Base-by-base conservation (phyloP, 2,113 vertebrate species). In the Uria aalge region DNA sequence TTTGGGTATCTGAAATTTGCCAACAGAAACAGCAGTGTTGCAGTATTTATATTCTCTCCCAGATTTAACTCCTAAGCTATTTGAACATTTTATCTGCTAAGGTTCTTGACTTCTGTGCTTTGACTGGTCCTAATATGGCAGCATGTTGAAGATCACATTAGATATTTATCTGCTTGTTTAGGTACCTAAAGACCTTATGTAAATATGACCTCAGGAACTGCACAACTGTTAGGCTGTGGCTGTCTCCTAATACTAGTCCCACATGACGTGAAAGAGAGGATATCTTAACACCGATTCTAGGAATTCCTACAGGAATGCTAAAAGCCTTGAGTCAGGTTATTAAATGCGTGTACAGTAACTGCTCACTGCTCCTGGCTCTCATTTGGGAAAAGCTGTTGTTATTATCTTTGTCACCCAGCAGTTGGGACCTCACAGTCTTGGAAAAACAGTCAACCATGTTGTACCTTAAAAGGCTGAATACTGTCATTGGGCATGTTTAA, bases 401-500 rank as follows among this genome's bases (percentile, higher is more conserved):
- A 90, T 96, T 97, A 94, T 74, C 91, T 97, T 91, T 94, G 63
- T 91, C 78, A 91, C 40, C 41, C 55, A 94, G 92, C 88, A 95
- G 80, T 76, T 96, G 93, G 52, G 94, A 84, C 76, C 64, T 73
- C 77, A 78, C 34, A 92, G 80, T 78, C 62, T 73, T 77, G 52
- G 82, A 95, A 89, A 95, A 91, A 15, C 22, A 86, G 30, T 88
- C 85, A 96, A 91, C 73, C 47, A 56, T 78, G 40, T 77, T 91
- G 47, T 86, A 77, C 94, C 57, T 96, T 93, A 95, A 95, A 94
- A 95, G 74, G 88, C 84, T 94, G 67, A 94, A 90, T 89, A 87
- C 75, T 92, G 32, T 16, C 85, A 88, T 67, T 95, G 68, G 91
- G 77, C 83, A 92, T 90, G 63, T 95, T 96, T 97, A 97, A 97